phyloP scores from a whole-genome alignment of 2,888 invertebrate species.

The Melangyna quadrimaculata region DNA sequence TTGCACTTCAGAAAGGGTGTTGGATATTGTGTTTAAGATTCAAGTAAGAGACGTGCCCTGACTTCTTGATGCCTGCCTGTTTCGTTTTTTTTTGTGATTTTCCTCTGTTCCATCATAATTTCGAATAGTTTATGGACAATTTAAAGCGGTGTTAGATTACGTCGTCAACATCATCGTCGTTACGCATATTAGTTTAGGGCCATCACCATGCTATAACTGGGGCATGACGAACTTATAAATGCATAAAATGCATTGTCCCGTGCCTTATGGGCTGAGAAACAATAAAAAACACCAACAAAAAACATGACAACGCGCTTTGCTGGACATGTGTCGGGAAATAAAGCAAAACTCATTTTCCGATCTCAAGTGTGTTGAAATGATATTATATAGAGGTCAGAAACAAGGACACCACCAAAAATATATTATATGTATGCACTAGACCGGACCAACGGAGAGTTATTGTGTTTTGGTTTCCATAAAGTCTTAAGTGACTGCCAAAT shows the following conservation, averaged over 20 bases:
- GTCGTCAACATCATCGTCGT: neutral
- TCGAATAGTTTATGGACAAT: constrained; percentile 62
- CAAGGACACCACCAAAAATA: constrained; percentile 16
- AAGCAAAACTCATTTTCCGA: constrained; percentile 6
- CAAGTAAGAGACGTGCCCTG: constrained; percentile 48
- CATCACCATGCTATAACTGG: constrained; percentile 38
- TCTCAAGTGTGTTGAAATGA: constrained; percentile 49
- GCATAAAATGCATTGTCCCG: constrained; percentile 53
- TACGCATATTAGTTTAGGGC: constrained; percentile 31
- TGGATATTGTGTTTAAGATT: neutral
- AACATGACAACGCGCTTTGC: neutral
- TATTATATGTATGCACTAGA: neutral
- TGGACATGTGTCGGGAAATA: constrained; percentile 46
- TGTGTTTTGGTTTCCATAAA: constrained; percentile 47
- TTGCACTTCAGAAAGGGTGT: constrained; percentile 16
- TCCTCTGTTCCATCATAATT: constrained; percentile 35
- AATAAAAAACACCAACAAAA: neutral
- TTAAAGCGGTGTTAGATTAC: constrained; percentile 61
- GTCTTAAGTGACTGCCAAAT: constrained; percentile 34
- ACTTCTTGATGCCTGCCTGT: constrained; percentile 41
- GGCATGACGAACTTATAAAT: constrained; percentile 37
- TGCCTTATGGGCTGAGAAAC: constrained; percentile 9
- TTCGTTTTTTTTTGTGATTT: neutral
- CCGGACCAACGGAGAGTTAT: constrained; percentile 68
- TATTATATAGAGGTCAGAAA: constrained; percentile 51